These are phyloP conservation scores for Strigamia transsilvanica DNA, from an alignment of 2,888 invertebrate species.

Conservation along the genomic window DNA sequence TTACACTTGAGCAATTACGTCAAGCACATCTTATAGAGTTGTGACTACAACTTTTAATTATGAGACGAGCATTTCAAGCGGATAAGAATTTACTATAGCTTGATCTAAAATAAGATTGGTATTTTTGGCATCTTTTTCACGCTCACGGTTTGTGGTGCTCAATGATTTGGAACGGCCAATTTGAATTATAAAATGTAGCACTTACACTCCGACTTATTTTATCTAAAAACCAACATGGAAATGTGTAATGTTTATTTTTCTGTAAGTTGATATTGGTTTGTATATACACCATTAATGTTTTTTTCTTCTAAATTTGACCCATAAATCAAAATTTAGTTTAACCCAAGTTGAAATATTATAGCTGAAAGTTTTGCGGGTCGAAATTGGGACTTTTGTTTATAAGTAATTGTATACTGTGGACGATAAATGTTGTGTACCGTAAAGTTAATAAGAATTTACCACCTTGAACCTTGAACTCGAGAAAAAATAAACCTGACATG, in stretches of 20 bases:
- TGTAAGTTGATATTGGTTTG: slow-evolving; percentile 39
- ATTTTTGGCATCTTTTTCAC: slow-evolving; percentile 11
- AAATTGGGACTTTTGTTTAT: slow-evolving; percentile 46
- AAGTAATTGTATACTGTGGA: slow-evolving; percentile 42
- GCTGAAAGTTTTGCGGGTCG: slow-evolving; percentile 22
- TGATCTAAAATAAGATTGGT: slow-evolving; percentile 42
- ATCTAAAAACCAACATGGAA: background rate
- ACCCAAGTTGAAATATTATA: slow-evolving; percentile 33
- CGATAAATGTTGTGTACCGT: slow-evolving; percentile 20
- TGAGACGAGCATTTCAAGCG: background rate
- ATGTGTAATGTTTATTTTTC: slow-evolving; percentile 20
- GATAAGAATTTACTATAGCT: slow-evolving; percentile 8
- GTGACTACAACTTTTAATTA: slow-evolving; percentile 37
- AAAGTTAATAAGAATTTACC: slow-evolving; percentile 9
- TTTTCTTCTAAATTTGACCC: background rate
- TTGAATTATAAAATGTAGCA: background rate
- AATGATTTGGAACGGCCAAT: background rate
- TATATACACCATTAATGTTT: background rate
- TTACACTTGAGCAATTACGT: background rate
- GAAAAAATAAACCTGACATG: slow-evolving; percentile 37
- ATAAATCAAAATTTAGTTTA: slow-evolving; percentile 44
- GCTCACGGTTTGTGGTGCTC: slow-evolving; percentile 27
- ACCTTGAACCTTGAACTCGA: slow-evolving; percentile 5
- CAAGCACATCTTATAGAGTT: background rate
- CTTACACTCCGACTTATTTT: background rate